Conservation (phyloP, 2,797 vertebrate genomes). For the Apodemus agrarius region DNA sequence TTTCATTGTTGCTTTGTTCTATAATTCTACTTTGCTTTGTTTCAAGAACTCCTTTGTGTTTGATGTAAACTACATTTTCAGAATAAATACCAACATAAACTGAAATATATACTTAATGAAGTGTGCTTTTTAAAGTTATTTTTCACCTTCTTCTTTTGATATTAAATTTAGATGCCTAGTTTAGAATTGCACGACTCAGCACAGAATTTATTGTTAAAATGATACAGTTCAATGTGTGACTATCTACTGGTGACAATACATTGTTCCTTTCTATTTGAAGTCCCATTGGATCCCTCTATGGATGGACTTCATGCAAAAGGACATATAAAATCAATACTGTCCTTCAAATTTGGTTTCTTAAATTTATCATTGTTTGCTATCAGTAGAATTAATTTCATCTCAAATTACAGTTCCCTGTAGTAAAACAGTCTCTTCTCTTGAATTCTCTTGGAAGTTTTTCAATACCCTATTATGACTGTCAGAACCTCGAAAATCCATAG, state of each 20-base stretch:
- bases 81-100: constrained; percentile 1
- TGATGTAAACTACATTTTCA: constrained; percentile 1
- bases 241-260: constrained; percentile 21
- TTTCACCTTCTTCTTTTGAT: constrained; percentile 13
- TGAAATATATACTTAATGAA: constrained; percentile 39
- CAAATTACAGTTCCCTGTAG: neutral
- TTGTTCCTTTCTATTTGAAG: neutral
- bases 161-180: constrained; percentile 25
- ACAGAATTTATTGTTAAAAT: neutral
- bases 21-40: constrained; percentile 33
- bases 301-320: neutral
- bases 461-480: neutral
- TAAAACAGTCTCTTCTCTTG: neutral
- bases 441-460: neutral
- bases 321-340: neutral
- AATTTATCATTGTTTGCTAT: neutral
- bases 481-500: neutral
- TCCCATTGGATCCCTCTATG: neutral
- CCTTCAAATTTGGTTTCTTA: constrained; percentile 35
- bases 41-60: constrained; percentile 50
- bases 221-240: neutral
- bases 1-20: neutral
- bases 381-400: neutral
- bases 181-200: constrained; percentile 24
- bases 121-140: constrained; percentile 25